Evolutionary conservation across 2,113 vertebrate species (phyloP), one percentile per base, ranked within the genome.

Genomic region (Puma concolor): DNA sequence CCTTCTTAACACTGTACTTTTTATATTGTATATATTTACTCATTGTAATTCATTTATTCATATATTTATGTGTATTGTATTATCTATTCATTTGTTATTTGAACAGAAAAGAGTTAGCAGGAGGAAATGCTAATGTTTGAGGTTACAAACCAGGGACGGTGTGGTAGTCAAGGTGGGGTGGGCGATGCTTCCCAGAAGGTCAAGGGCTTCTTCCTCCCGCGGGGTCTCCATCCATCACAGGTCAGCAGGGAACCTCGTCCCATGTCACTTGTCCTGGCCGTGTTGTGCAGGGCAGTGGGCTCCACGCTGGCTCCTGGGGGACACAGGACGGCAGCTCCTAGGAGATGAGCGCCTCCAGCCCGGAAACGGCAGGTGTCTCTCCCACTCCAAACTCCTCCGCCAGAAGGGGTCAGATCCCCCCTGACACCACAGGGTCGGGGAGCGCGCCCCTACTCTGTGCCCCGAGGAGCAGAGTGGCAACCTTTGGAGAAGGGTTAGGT

Each of bases 61-160:
- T 82, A 60, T 60, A 21, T 72, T 81, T 23, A 60, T 10, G 17
- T 81, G 31, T 36, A 14, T 25, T 38, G 25, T n/a, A 63, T 82
- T 54, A 60, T 64, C 69, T 76, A 60, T 67, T 81, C 52, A 64
- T 38, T 71, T 86, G 5, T 29, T 85, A 92, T 95, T 66, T 92
- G 83, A n/a, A 72, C 72, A 91, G 17, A 54, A 84, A 29, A 87
- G 63, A 0, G 0, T 10, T 74, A 33, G 50, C 64, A 71, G 23
- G 50, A 95, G 23, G 21, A 95, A 94, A 82, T 72, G 63, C 5
- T 92, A 36, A 33, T 14, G 52, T 44, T n/a, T 72, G 79, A 92
- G 54, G 41, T n/a, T 23, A 67, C 7, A 69, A 80, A 52, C 27
- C 29, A 89, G 19, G 57, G 36, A 25, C 12, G 38, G 74, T 7